These are phyloP conservation scores for Calliphora vomitoria DNA, from an alignment of 2,888 invertebrate genomes.

Conservation along the genomic window DNA sequence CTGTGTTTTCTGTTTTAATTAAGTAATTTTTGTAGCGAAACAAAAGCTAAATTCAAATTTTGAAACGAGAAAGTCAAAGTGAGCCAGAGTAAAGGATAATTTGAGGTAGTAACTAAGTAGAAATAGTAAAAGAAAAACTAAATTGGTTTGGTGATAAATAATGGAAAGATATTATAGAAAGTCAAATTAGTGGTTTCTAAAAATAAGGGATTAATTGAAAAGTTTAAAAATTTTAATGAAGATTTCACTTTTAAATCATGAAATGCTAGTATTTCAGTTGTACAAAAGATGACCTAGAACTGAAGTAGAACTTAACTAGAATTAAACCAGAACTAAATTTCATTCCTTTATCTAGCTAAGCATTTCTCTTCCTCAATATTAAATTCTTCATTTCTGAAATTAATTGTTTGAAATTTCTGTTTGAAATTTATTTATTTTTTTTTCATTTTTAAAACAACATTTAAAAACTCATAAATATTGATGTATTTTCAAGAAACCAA, in stretches of 20 bases:
- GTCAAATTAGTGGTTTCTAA: not conserved
- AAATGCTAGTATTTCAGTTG: too few species aligned
- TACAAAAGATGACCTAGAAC: too few species aligned
- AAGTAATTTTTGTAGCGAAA: constrained; percentile 56
- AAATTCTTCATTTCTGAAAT: not conserved
- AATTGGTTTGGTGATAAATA: constrained; percentile 23
- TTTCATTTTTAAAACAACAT: not conserved
- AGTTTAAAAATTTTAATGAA: not conserved
- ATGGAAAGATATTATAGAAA: not conserved
- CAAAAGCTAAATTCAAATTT: not conserved
- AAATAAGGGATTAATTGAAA: not conserved
- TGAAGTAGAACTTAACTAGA: too few species aligned
- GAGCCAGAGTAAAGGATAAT: not conserved
- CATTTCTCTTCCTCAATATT: too few species aligned
- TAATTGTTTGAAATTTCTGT: not conserved
- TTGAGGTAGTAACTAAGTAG: not conserved
- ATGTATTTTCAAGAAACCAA: not conserved
- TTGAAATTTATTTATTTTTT: not conserved
- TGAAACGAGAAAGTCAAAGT: constrained; percentile 44
- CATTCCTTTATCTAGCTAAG: too few species aligned
- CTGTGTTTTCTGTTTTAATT: constrained; percentile 60
- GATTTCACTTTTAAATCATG: not conserved
- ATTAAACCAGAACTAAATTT: too few species aligned
- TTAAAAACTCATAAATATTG: constrained; percentile 30
- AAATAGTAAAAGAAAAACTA: not conserved